These are phyloP conservation scores for Chaenodraco wilsoni DNA, from an alignment of 2,797 vertebrate species.

Conservation along the genomic window DNA sequence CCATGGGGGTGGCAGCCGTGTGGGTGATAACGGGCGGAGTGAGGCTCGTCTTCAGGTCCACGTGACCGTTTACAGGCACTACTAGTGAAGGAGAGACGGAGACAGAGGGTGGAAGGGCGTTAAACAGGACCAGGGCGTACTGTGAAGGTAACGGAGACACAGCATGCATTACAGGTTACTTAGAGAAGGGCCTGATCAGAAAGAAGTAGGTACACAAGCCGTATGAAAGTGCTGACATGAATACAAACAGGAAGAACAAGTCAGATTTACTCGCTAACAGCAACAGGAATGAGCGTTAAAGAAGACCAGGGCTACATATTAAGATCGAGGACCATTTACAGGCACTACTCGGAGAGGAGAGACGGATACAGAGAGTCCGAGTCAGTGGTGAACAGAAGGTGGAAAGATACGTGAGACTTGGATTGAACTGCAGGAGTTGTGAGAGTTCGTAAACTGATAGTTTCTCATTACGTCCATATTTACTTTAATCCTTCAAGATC, in stretches of 20 bases:
- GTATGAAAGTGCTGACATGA: conserved; percentile 3
- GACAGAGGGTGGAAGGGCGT: not conserved
- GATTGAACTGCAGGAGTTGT: too few species aligned
- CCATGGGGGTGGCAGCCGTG: conserved; percentile 96
- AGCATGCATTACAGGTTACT: not conserved
- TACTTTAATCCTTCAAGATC: too few species aligned
- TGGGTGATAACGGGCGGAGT: conserved; percentile 98
- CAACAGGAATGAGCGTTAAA: too few species aligned
- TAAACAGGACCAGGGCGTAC: not conserved
- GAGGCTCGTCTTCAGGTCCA: conserved; percentile 91
- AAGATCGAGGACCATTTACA: conserved; percentile 83
- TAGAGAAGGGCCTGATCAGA: too few species aligned
- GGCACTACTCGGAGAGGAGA: conserved; percentile 84
- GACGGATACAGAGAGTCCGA: not conserved
- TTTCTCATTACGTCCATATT: too few species aligned
- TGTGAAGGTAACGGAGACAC: not conserved
- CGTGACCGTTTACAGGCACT: conserved; percentile 90
- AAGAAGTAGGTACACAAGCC: not conserved
- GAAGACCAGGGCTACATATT: too few species aligned
- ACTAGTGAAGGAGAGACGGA: conserved; percentile 70
- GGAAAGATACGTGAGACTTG: not conserved
- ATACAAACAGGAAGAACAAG: conserved; percentile 5
- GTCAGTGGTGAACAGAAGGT: not conserved
- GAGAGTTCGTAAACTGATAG: too few species aligned
- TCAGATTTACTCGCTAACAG: too few species aligned